Evolutionary conservation across 2,888 invertebrate genomes (phyloP), one percentile per base, ranked within the genome.

Genomic region (Xanthia togata): DNA sequence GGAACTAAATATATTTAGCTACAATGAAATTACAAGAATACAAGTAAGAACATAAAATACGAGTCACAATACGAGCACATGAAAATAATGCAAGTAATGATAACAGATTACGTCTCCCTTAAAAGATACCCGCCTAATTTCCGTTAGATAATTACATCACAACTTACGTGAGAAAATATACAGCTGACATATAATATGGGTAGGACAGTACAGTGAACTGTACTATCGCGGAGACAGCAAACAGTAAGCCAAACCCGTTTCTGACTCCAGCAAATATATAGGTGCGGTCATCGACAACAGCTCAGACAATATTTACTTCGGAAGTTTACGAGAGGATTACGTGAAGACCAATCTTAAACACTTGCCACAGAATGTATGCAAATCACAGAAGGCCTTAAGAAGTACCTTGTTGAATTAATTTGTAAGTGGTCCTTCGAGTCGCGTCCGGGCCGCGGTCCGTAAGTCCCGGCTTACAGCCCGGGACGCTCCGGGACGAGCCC

Each of bases 331-430:
- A 65, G 50, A 67, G 64, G 87, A 87, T 87, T 88, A 87, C 82
- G 64, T 73, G 76, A 77, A 79, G 74, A 77, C 69, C 77, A 73
- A 89, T 87, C 81, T 84, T 87, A 86, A 87, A 78, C 79, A 83
- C 81, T 87, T 83, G 73, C 80, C 79, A 69, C 74, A 79, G 73
- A 85, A 88, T 87, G 83, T 86, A 89, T 89, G 91, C 86, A 89
- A 91, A 91, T 89, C 83, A 87, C 78, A 83, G 78, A 78, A 86
- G 84, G 83, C 88, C 80, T n/a, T n/a, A n/a, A n/a, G n/a, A n/a
- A 78, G 85, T 87, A 84, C 85, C 85, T 84, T 85, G 82, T 82
- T 71, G 89, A 91, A 91, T 92, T 92, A 91, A 92, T 91, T 90
- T 83, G 87, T 88, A 88, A 90, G 88, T 82, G 84, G 83, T 78